Conservation (phyloP, 2,888 invertebrate genomes). For the Nudaria mundana region DNA sequence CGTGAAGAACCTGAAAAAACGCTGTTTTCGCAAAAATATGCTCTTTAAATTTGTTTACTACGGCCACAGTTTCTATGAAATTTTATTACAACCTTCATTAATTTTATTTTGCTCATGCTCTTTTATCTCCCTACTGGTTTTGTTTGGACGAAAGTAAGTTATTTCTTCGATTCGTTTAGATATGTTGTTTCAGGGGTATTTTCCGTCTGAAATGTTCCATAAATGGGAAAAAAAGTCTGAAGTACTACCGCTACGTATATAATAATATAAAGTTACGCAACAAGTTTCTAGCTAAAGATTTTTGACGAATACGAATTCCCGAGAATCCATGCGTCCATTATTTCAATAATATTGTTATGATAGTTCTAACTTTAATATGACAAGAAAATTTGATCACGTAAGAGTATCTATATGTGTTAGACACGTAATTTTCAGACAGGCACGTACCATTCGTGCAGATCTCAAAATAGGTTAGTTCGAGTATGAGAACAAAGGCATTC, state of each 20-base stretch:
- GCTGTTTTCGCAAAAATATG: no score
- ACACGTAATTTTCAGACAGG: constrained; percentile 16
- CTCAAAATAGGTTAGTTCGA: constrained; percentile 25
- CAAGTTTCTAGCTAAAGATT: no score
- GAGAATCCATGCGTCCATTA: not conserved
- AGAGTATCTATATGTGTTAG: constrained; percentile 5
- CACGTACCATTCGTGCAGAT: constrained; percentile 23
- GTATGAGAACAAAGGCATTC: constrained; percentile 29
- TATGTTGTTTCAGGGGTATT: no score
- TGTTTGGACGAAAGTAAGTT: no score
- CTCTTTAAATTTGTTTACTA: constrained; percentile 38
- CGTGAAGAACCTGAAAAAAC: no score
- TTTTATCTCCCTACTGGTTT: constrained; percentile 9
- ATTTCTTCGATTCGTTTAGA: no score
- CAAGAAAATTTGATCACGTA: constrained; percentile 16
- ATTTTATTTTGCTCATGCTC: constrained; percentile 26
- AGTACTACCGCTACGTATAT: no score
- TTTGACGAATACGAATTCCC: no score
- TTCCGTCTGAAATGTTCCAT: no score
- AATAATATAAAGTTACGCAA: no score
- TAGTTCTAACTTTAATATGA: constrained; percentile 20
- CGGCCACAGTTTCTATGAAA: constrained; percentile 25
- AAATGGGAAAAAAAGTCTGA: no score
- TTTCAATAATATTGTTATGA: not conserved
- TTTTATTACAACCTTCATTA: constrained; percentile 28